Evolutionary conservation across 2,113 vertebrate genomes (phyloP), one percentile per base, ranked within the genome.

Genomic region (Zapus hudsonius): DNA sequence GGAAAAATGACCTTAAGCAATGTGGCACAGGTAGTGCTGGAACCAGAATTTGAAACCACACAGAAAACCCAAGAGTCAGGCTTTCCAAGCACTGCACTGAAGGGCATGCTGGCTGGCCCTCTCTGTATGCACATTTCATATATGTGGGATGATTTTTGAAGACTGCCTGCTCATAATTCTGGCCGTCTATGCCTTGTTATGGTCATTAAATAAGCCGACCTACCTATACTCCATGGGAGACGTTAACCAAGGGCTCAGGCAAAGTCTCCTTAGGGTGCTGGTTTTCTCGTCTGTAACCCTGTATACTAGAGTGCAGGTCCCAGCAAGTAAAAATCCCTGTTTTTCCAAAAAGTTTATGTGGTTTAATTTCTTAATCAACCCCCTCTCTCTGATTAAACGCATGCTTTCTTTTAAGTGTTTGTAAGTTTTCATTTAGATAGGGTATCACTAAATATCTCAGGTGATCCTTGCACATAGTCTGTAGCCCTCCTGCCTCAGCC

Each of bases 181-280:
- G 25, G 29, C 42, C n/a, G 25, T 36, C 70, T 23, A 15, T 25
- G 47, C 59, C 69, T 29, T 15, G 15, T 52, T n/a, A 27, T 22
- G n/a, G 17, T 8, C 75, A 55, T 33, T 61, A 27, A 40, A 47
- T 19, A 74, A 15, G 52, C 67, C 52, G 7, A 44, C 47, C 9
- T 20, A 52, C 27, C 59, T 63, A 47, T 5, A 38, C 42, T 16
- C 44, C 73, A 4, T 7, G 9, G 44, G 19, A 84, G 64, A 0
- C 8, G n/a, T 55, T 2, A 38, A 52, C 27, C 25, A 33, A 55
- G 9, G 31, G 29, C 6, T 40, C 9, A 3, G 0, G 2, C 0
- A 7, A 16, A 73, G 29, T 23, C 11, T 70, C 31, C 38, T 52
- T 0, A 63, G 7, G 6, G 61, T 25, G 61, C 88, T 23, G 16